Evolutionary conservation across 2,888 invertebrate species (phyloP), one percentile per base, ranked within the genome.

Genomic region (Rambutsinella grinnellia): DNA sequence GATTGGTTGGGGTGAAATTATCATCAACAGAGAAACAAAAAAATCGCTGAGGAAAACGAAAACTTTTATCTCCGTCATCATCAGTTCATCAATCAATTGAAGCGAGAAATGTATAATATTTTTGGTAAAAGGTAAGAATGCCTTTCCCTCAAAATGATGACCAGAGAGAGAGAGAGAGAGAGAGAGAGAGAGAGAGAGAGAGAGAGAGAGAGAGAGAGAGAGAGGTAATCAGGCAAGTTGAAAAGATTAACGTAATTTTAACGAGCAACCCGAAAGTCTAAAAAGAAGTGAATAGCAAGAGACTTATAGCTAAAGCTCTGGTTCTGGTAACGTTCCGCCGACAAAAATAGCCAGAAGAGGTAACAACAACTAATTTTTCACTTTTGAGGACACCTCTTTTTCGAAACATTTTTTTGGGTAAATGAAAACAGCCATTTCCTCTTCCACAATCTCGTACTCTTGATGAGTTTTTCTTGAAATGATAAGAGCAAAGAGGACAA

Each of bases 211-310:
- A n/a, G n/a, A n/a, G 13, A 44, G 44, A 44, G 44, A 13, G 10
- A 5, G 36, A 36, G 36, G 6, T 36, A 36, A 10, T 54, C n/a
- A 54, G 23, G n/a, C 54, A 54, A 21, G 54, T n/a, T 21, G 54
- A 36, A 36, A 15, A 68, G 57, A 67, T 67, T 57, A 67, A 57
- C 67, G 58, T 58, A 69, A 58, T 69, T 58, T 60, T 69, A 69
- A 60, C 51, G 60, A 61, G 47, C 19, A 44, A 49, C 49, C 27
- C n/a, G 27, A 36, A 21, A 47, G 51, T 19, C 5, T 49, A 19
- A 19, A 44, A 44, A n/a, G n/a, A 49, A 49, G n/a, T n/a, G n/a
- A n/a, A n/a, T n/a, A n/a, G n/a, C n/a, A n/a, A n/a, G n/a, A n/a
- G n/a, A 36, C 36, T 13, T 8, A 36, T 13, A 36, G 13, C 36